These are phyloP conservation scores for Andrena cerasifolii DNA, from an alignment of 1,140 invertebrate genomes.

Conservation along the genomic window DNA sequence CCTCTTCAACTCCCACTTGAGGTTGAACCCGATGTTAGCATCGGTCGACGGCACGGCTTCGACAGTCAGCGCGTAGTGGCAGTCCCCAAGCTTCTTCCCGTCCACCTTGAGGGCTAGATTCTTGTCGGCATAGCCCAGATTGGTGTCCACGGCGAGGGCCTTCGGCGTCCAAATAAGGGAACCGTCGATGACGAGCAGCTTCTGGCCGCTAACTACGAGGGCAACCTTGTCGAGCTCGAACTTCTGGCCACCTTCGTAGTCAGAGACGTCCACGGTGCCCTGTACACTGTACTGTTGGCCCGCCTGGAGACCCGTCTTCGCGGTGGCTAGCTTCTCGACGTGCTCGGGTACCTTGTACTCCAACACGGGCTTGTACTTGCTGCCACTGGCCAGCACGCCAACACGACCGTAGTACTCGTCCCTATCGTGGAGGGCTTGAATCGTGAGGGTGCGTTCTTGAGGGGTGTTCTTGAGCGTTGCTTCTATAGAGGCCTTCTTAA, in stretches of 20 bases:
- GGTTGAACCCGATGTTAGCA: constrained; percentile 84
- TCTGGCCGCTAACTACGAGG: constrained; percentile 78
- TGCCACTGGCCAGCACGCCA: constrained; percentile 85
- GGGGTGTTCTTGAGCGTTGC: constrained; percentile 82
- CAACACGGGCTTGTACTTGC: constrained; percentile 87
- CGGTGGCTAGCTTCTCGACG: constrained; percentile 74
- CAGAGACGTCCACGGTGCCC: constrained; percentile 83
- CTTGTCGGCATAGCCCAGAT: constrained; percentile 82
- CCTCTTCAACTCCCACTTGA: constrained; percentile 80
- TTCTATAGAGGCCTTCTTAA: constrained; percentile 83
- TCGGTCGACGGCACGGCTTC: constrained; percentile 78
- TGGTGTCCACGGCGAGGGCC: constrained; percentile 80
- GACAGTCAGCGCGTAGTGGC: constrained; percentile 60
- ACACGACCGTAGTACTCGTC: constrained; percentile 84
- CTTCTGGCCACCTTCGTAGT: constrained; percentile 80
- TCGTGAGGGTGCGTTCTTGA: constrained; percentile 82
- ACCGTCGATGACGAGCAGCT: constrained; percentile 82
- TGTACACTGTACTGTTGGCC: constrained; percentile 82
- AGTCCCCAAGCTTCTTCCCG: constrained; percentile 54
- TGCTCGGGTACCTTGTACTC: constrained; percentile 86
- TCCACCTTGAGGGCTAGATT: constrained; percentile 79
- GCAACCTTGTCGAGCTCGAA: constrained; percentile 85
- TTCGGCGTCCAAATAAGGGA: constrained; percentile 78
- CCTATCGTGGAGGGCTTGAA: constrained; percentile 84
- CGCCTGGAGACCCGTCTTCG: constrained; percentile 65